Percentiles rank a stretch among this genome's conserved stretches.
Conservation (phyloP, 2,888 invertebrate species). For the Antheraea assamensis region DNA sequence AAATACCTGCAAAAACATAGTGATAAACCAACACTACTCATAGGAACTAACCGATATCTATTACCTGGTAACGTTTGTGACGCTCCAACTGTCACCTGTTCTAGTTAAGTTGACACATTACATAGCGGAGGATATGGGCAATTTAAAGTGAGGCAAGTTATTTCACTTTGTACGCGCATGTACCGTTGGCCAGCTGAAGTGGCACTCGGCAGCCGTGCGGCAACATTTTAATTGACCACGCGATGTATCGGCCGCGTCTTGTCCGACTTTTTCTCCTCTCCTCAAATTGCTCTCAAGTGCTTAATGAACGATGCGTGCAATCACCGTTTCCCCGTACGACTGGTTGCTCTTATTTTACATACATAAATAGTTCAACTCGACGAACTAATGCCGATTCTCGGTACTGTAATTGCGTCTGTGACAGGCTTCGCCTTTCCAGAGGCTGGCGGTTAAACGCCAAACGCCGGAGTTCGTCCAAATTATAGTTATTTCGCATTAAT, state of each 20-base stretch:
- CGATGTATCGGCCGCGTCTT: slow-evolving; percentile 73
- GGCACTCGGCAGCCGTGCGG: slow-evolving; percentile 62
- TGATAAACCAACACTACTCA: background rate
- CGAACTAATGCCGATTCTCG: slow-evolving; percentile 80
- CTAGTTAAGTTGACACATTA: slow-evolving; percentile 50
- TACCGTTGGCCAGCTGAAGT: slow-evolving; percentile 54
- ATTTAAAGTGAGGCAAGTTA: slow-evolving; percentile 63
- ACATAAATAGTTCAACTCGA: slow-evolving; percentile 79
- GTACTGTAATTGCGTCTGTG: slow-evolving; percentile 80
- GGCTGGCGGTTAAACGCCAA: slow-evolving; percentile 68
- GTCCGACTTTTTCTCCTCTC: slow-evolving; percentile 76
- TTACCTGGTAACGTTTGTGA: background rate
- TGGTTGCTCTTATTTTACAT: slow-evolving; percentile 79
- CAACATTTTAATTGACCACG: slow-evolving; percentile 81
- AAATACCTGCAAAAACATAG: background rate
- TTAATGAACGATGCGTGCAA: slow-evolving; percentile 82
- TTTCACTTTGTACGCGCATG: slow-evolving; percentile 40
- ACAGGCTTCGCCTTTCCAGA: slow-evolving; percentile 78
- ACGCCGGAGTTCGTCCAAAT: slow-evolving; percentile 68
- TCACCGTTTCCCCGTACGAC: slow-evolving; percentile 79
- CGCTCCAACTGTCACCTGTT: slow-evolving; percentile 29
- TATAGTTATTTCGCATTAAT: slow-evolving; percentile 78
- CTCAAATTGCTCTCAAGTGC: slow-evolving; percentile 82
- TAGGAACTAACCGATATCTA: slow-evolving; percentile 12
- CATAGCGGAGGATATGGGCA: slow-evolving; percentile 68